Evolutionary conservation across 2,797 vertebrate species (phyloP), one percentile per base, ranked within the genome.

Genomic region (Parotocinclus haroldoi): DNA sequence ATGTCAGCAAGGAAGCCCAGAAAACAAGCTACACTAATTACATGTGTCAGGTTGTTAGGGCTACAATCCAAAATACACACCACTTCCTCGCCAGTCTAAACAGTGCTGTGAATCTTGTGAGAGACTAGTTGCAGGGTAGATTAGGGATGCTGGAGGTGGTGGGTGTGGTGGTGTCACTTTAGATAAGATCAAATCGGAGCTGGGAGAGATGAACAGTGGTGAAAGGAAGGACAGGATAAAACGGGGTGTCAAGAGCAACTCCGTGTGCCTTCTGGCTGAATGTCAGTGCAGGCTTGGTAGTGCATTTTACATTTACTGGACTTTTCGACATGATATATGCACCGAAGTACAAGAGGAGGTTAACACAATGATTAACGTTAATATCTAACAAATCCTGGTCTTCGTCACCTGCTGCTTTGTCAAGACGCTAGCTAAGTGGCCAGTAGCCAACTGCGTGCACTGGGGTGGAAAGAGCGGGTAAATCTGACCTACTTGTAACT

Each of bases 401-500:
- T 7, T 37, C 12, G 16, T 27, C 56, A 44, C 17, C 13, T 44
- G 38, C 10, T 45, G 37, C 8, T 14, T 37, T 48, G 40, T 40
- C 12, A 39, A 3, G 9, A 54, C 48, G 51, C 17, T n/a, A 51
- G 50, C 18, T 17, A 39, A 40, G 7, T 7, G 37, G 10, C 48
- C 16, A 60, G 58, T 52, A 58, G 44, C 12, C 19, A 10, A 12
- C 64, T 64, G 42, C 61, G 46, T 40, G 51, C 66, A 57, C 37
- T 63, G 36, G 40, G 52, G 71, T 48, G 10, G 56, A 71, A 74
- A 68, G 55, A 6, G 59, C 50, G 27, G 58, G 68, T 56, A 61
- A 66, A 78, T 62, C 60, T 82, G 85, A 87, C 86, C 88, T 85
- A 86, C 77, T 87, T 88, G n/a, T n/a, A n/a, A n/a, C n/a, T 6